Conservation (phyloP, 2,113 vertebrate species). For the Tenrec ecaudatus region DNA sequence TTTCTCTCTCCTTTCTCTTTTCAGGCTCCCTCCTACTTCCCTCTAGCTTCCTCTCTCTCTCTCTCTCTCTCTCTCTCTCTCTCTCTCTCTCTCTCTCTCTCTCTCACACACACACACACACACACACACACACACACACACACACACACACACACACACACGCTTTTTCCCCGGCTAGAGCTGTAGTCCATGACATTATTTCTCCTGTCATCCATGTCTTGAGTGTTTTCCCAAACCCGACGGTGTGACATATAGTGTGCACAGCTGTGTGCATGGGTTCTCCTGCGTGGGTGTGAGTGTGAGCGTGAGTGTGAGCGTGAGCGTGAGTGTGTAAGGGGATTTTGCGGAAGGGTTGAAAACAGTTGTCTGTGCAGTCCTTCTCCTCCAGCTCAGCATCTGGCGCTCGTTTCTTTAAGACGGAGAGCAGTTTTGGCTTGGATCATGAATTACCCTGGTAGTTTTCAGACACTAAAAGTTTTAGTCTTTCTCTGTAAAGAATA, state of each 20-base stretch:
- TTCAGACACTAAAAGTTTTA: neutral
- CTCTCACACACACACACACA: neutral
- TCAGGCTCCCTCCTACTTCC: neutral
- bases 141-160: too few species aligned
- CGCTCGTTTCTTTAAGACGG: neutral
- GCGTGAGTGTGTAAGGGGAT: neutral
- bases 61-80: neutral
- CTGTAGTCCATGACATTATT: neutral
- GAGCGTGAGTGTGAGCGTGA: neutral
- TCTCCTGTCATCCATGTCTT: neutral
- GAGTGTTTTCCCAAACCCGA: neutral
- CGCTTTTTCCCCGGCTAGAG: neutral
- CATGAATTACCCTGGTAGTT: constrained; percentile 37
- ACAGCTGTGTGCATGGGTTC: too few species aligned
- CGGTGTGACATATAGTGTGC: too few species aligned
- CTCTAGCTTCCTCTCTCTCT: too few species aligned
- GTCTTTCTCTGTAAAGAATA: neutral
- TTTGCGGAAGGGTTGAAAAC: neutral
- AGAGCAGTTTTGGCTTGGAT: neutral
- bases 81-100: neutral
- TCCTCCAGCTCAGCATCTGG: neutral
- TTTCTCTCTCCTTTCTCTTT: neutral
- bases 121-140: neutral
- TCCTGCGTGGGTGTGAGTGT: too few species aligned
- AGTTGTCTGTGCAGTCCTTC: neutral